Evolutionary conservation across 2,797 vertebrate genomes (phyloP), one percentile per base, ranked within the genome.

Genomic region (Mus spretus): DNA sequence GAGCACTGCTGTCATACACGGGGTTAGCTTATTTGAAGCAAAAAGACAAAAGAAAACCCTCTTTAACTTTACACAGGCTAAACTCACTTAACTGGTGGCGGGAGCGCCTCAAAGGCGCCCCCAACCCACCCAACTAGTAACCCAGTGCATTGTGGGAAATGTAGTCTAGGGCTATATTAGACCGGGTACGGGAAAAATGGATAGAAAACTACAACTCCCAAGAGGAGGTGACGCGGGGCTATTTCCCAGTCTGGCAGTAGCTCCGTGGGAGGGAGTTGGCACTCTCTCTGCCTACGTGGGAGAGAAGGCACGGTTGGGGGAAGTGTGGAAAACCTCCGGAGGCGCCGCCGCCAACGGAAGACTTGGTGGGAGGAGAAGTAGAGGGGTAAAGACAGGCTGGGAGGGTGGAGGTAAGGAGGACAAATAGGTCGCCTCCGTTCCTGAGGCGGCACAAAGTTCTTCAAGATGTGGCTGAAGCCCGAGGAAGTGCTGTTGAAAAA

Each of bases 401-500:
- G 40, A 77, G 44, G 34, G 34, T 87, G 88, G 84, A 90, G 61
- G 96, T 81, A 72, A 95, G 95, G 72, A 89, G 85, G 53, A 20
- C 82, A 97, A 94, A 96, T 96, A 98, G 98, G 98, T 97, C 98
- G 98, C 98, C 98, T 98, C 98, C 98, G 96, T 93, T 97, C 95
- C 94, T 44, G 91, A 81, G 50, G 87, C 22, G 15, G 37, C 96
- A 86, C 83, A 94, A 97, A 91, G 92, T 94, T 44, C 98, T 95
- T 96, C 97, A 98, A 96, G 94, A 99, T 99, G 99, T 99, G 99
- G 99, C 99, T 99, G 97, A 99, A 99, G 98, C 99, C 99, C 0
- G 99, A 99, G 92, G 99, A 99, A 98, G 99, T 99, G 96, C 98
- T 99, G 98, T 98, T 99, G 97, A 99, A 99, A 98, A 99, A 99